Conservation (phyloP, 2,888 invertebrate species). For the Tachystola acroxantha region DNA sequence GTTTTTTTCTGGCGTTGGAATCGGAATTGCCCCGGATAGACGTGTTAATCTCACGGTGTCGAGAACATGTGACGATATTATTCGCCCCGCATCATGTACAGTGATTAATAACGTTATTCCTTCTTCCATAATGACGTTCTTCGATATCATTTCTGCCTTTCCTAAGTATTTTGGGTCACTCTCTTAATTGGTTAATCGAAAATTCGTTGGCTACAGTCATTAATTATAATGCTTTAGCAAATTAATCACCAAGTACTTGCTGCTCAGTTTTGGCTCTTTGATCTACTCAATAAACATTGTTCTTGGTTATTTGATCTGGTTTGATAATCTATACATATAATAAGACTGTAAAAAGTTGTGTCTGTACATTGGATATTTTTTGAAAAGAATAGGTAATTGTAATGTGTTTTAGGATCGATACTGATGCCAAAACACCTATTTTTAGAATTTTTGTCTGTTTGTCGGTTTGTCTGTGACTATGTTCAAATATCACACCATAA, state of each 20-base stretch:
- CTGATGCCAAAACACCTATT: too few species aligned
- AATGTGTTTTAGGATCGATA: too few species aligned
- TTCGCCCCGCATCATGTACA: slow-evolving; percentile 66
- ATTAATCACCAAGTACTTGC: neutral
- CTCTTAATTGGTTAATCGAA: slow-evolving; percentile 44
- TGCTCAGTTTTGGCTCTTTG: neutral
- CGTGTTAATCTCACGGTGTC: slow-evolving; percentile 73
- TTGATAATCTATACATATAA: too few species aligned
- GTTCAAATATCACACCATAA: too few species aligned
- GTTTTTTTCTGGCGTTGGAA: slow-evolving; percentile 26
- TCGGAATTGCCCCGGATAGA: slow-evolving; percentile 40
- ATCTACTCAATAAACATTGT: neutral
- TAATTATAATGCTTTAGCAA: slow-evolving; percentile 18
- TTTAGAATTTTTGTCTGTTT: too few species aligned
- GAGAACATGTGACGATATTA: slow-evolving; percentile 72
- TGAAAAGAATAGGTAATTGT: too few species aligned
- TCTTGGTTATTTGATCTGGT: too few species aligned
- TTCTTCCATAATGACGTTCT: slow-evolving; percentile 52
- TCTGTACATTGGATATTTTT: too few species aligned
- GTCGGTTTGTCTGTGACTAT: too few species aligned
- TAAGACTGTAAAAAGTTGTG: too few species aligned
- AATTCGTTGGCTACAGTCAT: slow-evolving; percentile 24
- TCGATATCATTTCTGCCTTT: slow-evolving; percentile 34
- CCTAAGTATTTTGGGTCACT: slow-evolving; percentile 34
- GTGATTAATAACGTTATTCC: slow-evolving; percentile 72